phyloP scores from a whole-genome alignment of 2,113 vertebrate genomes.

The Aegotheles bennettii region DNA sequence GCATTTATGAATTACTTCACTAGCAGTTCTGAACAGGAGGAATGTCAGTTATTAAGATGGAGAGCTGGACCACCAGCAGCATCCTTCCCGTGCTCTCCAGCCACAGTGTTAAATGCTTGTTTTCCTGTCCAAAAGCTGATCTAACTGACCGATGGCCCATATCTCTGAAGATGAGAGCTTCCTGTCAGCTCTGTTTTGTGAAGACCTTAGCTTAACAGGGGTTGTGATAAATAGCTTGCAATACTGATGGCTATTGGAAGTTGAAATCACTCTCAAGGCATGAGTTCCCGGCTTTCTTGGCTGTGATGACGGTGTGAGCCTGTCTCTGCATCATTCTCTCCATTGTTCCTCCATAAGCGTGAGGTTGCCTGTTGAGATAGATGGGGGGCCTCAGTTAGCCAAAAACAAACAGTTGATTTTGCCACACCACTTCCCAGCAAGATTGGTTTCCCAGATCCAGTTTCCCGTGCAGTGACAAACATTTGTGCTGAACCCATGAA shows the following conservation, averaged over 20 bases:
- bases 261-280: accelerated
- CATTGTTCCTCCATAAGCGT: neutral
- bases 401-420: neutral
- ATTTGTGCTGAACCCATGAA: neutral
- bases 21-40: neutral
- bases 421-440: accelerated
- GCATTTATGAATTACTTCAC: neutral
- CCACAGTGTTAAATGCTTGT: neutral
- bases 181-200: neutral
- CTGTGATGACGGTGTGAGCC: neutral
- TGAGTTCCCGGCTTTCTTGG: neutral
- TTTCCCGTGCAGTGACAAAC: neutral
- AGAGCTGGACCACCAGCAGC: neutral
- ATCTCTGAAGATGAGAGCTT: neutral
- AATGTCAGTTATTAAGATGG: neutral
- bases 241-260: neutral
- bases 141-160: neutral
- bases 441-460: neutral
- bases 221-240: neutral
- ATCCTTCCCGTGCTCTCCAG: accelerated
- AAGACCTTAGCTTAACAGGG: neutral
- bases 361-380: neutral
- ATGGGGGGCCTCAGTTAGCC: neutral
- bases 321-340: neutral
- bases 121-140: neutral